Evolutionary conservation across 2,113 vertebrate genomes (phyloP).

Genomic region (Dipodomys stephensi): DNA sequence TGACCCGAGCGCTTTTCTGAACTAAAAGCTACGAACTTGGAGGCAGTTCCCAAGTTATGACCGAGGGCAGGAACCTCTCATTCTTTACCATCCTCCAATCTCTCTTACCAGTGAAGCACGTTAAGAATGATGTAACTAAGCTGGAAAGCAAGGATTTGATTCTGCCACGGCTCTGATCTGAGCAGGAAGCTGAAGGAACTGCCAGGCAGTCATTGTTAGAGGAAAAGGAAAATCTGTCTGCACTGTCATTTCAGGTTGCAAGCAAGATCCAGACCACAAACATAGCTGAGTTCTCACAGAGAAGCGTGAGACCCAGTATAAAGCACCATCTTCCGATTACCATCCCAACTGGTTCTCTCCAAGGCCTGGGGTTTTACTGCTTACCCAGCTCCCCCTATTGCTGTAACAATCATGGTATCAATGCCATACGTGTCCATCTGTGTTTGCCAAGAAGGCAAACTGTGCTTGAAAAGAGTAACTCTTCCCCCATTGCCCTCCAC

Average conservation of each 20-base stretch:
- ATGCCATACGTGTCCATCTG: background rate
- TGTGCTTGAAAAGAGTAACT: background rate
- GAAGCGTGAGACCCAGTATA: no score
- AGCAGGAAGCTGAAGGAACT: background rate
- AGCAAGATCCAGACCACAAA: background rate
- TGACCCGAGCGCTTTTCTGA: slow-evolving; percentile 4
- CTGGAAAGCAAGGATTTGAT: background rate
- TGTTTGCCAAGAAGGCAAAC: background rate
- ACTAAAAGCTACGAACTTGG: background rate
- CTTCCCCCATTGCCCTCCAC: background rate
- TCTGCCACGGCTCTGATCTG: background rate
- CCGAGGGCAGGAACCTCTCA: background rate
- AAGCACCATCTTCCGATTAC: background rate
- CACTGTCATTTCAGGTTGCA: background rate
- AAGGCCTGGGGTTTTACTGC: background rate
- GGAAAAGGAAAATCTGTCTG: background rate
- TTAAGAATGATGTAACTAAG: background rate
- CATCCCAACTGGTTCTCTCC: background rate
- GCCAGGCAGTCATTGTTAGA: background rate
- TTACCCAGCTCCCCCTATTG: background rate
- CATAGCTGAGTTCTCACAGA: background rate
- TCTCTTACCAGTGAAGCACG: background rate
- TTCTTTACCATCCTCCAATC: background rate
- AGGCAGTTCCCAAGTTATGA: slow-evolving; percentile 2
- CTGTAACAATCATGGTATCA: background rate